Percentiles rank a stretch among this genome's conserved stretches.
These are phyloP conservation scores for Drosophila dunni DNA, from an alignment of 1,140 invertebrate genomes.

Conservation along the genomic window DNA sequence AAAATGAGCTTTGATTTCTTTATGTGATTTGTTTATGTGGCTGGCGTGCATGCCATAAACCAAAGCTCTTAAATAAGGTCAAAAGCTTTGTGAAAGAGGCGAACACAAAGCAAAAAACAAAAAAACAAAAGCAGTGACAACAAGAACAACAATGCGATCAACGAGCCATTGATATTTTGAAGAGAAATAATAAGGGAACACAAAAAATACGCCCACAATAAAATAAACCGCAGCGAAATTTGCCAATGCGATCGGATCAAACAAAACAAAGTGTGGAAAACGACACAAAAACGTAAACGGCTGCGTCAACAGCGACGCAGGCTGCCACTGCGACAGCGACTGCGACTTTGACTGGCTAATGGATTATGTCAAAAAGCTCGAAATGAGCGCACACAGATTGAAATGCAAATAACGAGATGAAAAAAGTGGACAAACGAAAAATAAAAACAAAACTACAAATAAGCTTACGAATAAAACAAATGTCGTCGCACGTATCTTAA, in stretches of 20 bases:
- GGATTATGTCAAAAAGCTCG: slow-evolving; percentile 56
- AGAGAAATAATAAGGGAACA: slow-evolving; percentile 57
- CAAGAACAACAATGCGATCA: slow-evolving; percentile 35
- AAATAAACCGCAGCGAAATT: slow-evolving; percentile 64
- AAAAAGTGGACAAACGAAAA: slow-evolving; percentile 4
- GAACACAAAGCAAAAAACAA: no score
- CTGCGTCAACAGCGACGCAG: slow-evolving; percentile 5
- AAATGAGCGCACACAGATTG: slow-evolving; percentile 51
- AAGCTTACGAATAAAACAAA: slow-evolving; percentile 60
- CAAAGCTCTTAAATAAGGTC: slow-evolving; percentile 70
- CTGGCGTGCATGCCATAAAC: slow-evolving; percentile 55
- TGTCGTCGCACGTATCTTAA: slow-evolving; percentile 57
- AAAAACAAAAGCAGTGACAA: slow-evolving; percentile 2
- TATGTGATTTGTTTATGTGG: slow-evolving; percentile 74
- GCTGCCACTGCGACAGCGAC: slow-evolving; percentile 18
- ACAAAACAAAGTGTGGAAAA: slow-evolving; percentile 66
- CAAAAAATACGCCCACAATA: slow-evolving; percentile 70
- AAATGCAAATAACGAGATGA: slow-evolving; percentile 54
- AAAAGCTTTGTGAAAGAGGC: slow-evolving; percentile 50
- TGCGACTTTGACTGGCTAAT: slow-evolving; percentile 26
- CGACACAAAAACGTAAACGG: slow-evolving; percentile 50
- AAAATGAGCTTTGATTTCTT: slow-evolving; percentile 81
- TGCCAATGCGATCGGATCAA: slow-evolving; percentile 67
- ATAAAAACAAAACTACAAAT: slow-evolving; percentile 60
- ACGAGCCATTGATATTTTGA: slow-evolving; percentile 71